Percentiles rank a stretch among this genome's conserved stretches.
Evolutionary conservation across 2,888 invertebrate genomes (phyloP).

Genomic region (Euclidia mi): DNA sequence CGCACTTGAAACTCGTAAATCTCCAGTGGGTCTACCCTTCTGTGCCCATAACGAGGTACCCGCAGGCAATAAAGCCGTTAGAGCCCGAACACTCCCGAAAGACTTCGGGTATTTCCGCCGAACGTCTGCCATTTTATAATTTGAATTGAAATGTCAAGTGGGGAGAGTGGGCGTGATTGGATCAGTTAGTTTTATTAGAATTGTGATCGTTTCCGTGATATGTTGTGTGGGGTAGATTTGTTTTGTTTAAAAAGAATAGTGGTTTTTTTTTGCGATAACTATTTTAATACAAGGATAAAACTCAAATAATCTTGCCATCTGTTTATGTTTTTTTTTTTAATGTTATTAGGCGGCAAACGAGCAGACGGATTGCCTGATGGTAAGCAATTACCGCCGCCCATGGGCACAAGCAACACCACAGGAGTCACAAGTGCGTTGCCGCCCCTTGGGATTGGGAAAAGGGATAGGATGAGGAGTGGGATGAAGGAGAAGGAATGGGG

Average conservation of each 20-base stretch:
- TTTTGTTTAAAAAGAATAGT: too few species aligned
- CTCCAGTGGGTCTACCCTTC: constrained; percentile 35
- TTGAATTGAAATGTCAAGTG: constrained; percentile 66
- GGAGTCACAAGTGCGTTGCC: too few species aligned
- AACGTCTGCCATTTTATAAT: constrained; percentile 52
- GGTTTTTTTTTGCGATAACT: too few species aligned
- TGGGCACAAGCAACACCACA: too few species aligned
- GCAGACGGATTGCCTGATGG: too few species aligned
- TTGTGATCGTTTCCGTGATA: constrained; percentile 40
- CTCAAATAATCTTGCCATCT: too few species aligned
- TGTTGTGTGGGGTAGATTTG: constrained; percentile 5
- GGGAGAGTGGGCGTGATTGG: constrained; percentile 49
- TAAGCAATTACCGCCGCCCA: too few species aligned
- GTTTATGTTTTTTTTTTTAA: too few species aligned
- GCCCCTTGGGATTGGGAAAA: too few species aligned
- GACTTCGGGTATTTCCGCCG: constrained; percentile 44
- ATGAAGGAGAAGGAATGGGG: too few species aligned
- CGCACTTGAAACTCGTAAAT: constrained; percentile 55
- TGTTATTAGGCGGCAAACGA: too few species aligned
- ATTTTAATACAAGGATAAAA: not conserved
- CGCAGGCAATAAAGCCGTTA: constrained; percentile 63
- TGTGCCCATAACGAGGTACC: constrained; percentile 53
- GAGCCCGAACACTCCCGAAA: constrained; percentile 50
- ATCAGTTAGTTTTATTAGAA: constrained; percentile 59
- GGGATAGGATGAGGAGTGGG: too few species aligned